phyloP scores from a whole-genome alignment of 2,113 vertebrate genomes.

The Oxyura jamaicensis region DNA sequence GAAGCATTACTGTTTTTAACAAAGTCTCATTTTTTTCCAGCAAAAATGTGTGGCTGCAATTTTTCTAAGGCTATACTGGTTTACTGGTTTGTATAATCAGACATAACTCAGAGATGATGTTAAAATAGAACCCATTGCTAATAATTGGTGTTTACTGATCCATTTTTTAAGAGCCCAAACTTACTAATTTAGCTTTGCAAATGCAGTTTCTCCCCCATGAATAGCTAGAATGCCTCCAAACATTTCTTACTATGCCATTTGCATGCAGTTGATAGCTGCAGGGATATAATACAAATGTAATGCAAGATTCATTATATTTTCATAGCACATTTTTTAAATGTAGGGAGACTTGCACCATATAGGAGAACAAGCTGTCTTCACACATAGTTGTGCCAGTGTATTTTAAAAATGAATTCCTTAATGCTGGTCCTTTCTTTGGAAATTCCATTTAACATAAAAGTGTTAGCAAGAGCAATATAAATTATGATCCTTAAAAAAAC shows the following conservation, averaged over 20 bases:
- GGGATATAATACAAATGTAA: background rate
- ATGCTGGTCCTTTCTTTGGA: background rate
- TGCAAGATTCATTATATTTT: background rate
- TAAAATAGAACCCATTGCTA: background rate
- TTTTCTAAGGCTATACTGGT: background rate
- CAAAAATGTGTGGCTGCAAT: fast-evolving
- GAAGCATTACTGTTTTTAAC: background rate
- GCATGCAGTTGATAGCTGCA: background rate
- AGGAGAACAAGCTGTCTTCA: background rate
- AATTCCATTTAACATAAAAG: background rate
- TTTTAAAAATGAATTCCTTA: background rate
- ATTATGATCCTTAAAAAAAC: background rate
- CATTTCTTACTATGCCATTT: background rate
- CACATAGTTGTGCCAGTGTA: background rate
- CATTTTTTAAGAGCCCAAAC: background rate
- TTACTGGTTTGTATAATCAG: background rate
- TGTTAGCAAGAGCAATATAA: background rate
- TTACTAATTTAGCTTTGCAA: background rate
- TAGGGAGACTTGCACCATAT: background rate
- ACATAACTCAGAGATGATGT: background rate
- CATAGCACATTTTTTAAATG: background rate
- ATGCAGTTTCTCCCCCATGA: background rate
- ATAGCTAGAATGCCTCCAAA: background rate
- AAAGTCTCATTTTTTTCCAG: background rate
- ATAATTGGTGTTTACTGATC: background rate